phyloP scores from a whole-genome alignment of 2,113 vertebrate species.

The Osmerus eperlanus region DNA sequence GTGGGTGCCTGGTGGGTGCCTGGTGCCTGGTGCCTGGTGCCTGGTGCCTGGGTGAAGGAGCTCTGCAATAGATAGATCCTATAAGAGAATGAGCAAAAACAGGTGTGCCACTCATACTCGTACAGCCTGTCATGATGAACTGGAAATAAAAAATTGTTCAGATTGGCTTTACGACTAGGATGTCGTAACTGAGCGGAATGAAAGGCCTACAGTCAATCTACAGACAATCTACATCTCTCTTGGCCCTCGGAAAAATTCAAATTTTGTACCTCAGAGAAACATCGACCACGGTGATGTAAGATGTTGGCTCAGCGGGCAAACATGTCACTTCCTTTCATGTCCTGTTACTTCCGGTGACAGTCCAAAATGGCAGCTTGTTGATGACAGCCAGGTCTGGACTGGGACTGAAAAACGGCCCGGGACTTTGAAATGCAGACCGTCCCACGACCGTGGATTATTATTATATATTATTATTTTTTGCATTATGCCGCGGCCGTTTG shows the following conservation, averaged over 20 bases:
- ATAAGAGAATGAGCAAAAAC: not conserved
- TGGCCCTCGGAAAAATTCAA: too few relatives aligned
- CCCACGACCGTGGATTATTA: too few relatives aligned
- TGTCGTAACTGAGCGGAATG: not conserved
- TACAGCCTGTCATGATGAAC: not conserved
- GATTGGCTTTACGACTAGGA: not conserved
- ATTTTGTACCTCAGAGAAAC: not conserved
- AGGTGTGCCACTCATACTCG: not conserved
- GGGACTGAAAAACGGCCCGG: too few relatives aligned
- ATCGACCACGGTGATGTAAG: not conserved
- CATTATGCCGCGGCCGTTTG: too few relatives aligned
- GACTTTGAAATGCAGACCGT: too few relatives aligned
- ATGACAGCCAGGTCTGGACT: not conserved
- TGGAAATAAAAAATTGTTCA: not conserved
- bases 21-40: too few relatives aligned
- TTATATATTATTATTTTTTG: too few relatives aligned
- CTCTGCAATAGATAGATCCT: too few relatives aligned
- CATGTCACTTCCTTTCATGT: too few relatives aligned
- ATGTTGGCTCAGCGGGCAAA: not conserved
- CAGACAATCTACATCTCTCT: too few relatives aligned
- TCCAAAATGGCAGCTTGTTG: not conserved
- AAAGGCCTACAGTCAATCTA: not conserved
- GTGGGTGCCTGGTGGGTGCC: too few relatives aligned
- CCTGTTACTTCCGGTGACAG: not conserved
- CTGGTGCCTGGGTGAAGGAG: too few relatives aligned